Evolutionary conservation across 2,888 invertebrate species (phyloP).

Genomic region (Nomada flava): DNA sequence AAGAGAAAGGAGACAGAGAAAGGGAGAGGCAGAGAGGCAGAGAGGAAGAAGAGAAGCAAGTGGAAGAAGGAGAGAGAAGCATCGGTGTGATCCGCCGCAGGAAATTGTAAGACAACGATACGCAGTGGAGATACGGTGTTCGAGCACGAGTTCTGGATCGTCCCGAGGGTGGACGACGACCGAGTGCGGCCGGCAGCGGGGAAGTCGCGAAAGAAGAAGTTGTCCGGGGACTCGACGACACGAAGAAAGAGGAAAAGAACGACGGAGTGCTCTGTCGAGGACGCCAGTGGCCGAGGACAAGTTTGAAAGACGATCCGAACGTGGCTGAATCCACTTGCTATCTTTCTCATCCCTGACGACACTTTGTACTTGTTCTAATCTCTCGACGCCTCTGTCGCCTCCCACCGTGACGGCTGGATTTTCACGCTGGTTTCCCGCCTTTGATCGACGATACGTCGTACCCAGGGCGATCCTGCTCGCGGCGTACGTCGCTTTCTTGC

Average conservation of each 20-base stretch:
- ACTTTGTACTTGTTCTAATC: slow-evolving; percentile 39
- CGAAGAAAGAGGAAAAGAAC: slow-evolving; percentile 51
- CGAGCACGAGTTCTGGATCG: slow-evolving; percentile 51
- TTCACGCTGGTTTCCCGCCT: not conserved
- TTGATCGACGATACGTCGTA: not conserved
- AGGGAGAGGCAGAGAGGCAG: slow-evolving; percentile 68
- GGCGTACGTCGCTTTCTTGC: not conserved
- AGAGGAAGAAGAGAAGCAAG: slow-evolving; percentile 53
- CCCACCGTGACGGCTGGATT: not conserved
- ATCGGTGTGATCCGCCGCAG: slow-evolving; percentile 42
- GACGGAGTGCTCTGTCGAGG: slow-evolving; percentile 36
- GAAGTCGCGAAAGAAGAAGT: slow-evolving; percentile 16
- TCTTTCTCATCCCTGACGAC: slow-evolving; percentile 36
- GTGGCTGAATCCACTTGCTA: slow-evolving; percentile 66
- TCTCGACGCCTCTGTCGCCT: not conserved
- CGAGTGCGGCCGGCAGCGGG: too few relatives aligned
- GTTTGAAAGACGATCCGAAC: slow-evolving; percentile 71
- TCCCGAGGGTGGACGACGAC: slow-evolving; percentile 43
- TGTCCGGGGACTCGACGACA: slow-evolving; percentile 20
- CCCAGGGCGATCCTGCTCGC: not conserved
- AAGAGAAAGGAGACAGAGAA: slow-evolving; percentile 75
- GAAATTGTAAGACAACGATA: slow-evolving; percentile 57
- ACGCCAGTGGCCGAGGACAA: slow-evolving; percentile 55
- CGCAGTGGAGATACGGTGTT: slow-evolving; percentile 57
- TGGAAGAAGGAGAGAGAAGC: slow-evolving; percentile 58